These are phyloP conservation scores for Pogonus chalceus DNA, from an alignment of 1,140 invertebrate species.

Conservation along the genomic window DNA sequence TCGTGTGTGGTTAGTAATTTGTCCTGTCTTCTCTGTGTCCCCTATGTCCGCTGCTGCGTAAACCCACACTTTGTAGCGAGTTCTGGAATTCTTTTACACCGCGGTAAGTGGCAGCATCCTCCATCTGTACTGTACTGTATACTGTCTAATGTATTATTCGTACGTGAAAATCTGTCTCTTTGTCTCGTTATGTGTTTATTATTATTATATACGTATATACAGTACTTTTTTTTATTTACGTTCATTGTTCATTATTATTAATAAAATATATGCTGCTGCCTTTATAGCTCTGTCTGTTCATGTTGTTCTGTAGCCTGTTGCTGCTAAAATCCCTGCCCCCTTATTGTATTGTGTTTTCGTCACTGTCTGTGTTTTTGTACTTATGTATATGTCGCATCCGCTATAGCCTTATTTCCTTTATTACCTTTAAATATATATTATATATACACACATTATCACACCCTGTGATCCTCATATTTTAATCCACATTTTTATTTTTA, in stretches of 20 bases:
- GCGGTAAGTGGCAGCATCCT: conserved; percentile 78
- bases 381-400: conserved; percentile 4
- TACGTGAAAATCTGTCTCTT: conserved; percentile 29
- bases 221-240: too few species aligned
- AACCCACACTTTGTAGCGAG: conserved; percentile 66
- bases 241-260: conserved; percentile 12
- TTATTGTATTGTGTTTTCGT: conserved; percentile 1
- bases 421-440: conserved; percentile 30
- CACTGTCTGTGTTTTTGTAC: background rate
- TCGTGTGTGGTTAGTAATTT: conserved; percentile 57
- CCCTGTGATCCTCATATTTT: too few species aligned
- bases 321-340: background rate
- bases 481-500: too few species aligned
- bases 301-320: too few species aligned
- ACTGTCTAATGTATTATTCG: too few species aligned
- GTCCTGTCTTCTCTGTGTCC: conserved; percentile 62
- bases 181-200: conserved; percentile 32
- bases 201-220: conserved; percentile 13
- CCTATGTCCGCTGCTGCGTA: conserved; percentile 54
- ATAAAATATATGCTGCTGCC: conserved; percentile 28
- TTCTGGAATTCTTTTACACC: conserved; percentile 95
- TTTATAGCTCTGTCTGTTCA: too few species aligned
- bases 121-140: conserved; percentile 19
- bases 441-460: background rate
- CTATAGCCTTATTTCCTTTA: background rate